These are phyloP conservation scores for Pelvicachromis taeniatus DNA, from an alignment of 2,113 vertebrate genomes.

Conservation along the genomic window DNA sequence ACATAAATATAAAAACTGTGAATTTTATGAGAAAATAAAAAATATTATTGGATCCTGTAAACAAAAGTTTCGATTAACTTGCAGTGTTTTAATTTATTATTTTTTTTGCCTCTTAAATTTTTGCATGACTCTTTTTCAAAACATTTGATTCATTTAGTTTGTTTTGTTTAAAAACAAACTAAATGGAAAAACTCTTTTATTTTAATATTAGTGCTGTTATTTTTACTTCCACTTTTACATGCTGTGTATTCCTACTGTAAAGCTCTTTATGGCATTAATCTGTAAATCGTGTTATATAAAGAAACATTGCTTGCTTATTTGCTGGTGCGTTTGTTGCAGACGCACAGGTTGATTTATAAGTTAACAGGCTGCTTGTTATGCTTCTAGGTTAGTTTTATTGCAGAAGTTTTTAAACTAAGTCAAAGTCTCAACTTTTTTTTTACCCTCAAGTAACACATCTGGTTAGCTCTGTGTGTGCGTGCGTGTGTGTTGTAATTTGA, in stretches of 20 bases:
- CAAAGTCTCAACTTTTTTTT: background rate
- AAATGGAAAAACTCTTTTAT: background rate
- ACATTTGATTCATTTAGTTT: background rate
- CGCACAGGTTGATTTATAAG: background rate
- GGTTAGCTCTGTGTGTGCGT: background rate
- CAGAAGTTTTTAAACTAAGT: background rate
- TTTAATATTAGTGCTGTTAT: background rate
- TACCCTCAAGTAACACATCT: background rate
- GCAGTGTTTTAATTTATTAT: background rate
- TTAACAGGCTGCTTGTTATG: background rate
- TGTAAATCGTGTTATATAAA: background rate
- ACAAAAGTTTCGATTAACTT: background rate
- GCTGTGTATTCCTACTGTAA: background rate
- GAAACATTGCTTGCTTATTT: background rate
- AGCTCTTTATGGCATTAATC: background rate
- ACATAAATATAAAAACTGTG: background rate
- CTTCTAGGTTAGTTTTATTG: background rate
- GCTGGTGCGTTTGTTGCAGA: background rate
- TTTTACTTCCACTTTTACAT: background rate
- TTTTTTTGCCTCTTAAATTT: background rate
- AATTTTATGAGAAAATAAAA: background rate
- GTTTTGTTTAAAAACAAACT: no score
- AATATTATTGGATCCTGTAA: background rate
- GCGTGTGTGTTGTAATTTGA: background rate
- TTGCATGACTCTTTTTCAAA: background rate